Evolutionary conservation across 2,113 vertebrate genomes (phyloP).

Genomic region (Rhegmatorhina hoffmannsi): DNA sequence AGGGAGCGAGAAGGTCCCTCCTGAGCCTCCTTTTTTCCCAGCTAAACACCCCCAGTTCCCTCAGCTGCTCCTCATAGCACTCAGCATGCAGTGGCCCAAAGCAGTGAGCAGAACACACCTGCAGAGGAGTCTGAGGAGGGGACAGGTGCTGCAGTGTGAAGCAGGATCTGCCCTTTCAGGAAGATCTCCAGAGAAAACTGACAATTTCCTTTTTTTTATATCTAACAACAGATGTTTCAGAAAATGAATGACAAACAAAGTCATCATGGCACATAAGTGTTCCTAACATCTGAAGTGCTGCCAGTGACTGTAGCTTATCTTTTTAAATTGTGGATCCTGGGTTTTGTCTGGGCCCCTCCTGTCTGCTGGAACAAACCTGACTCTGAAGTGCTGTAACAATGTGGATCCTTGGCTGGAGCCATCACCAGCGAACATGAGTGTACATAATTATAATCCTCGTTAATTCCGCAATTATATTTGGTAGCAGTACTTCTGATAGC

Average conservation of each 20-base stretch:
- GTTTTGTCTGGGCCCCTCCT: not conserved
- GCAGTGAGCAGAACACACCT: not conserved
- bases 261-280: not conserved
- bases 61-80: not conserved
- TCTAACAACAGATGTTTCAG: not conserved
- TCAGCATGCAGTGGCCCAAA: not conserved
- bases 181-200: not conserved
- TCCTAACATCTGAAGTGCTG: not conserved
- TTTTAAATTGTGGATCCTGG: not conserved
- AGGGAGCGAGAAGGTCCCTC: not conserved
- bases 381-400: not conserved
- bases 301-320: not conserved
- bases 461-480: conserved; percentile 35
- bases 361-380: not conserved
- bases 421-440: not conserved
- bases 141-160: not conserved
- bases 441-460: conserved; percentile 22
- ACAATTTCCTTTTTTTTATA: not conserved
- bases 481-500: conserved; percentile 21
- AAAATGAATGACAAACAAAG: not conserved
- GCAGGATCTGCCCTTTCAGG: not conserved
- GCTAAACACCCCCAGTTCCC: not conserved
- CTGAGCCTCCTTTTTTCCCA: not conserved
- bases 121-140: not conserved
- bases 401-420: not conserved